Evolutionary conservation across 2,888 invertebrate species (phyloP).

Genomic region (Amphimallon solstitiale): DNA sequence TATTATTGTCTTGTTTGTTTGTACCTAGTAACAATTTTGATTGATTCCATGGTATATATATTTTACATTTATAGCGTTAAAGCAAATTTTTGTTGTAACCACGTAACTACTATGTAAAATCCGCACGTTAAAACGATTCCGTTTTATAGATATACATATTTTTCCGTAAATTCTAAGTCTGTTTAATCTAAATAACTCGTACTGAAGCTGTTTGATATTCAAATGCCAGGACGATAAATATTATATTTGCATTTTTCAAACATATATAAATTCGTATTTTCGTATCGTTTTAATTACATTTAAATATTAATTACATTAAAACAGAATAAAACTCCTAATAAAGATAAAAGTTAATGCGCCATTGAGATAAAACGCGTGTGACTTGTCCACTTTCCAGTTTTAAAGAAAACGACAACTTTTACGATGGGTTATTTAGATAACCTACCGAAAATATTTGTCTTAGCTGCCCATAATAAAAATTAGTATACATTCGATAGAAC

Average conservation of each 20-base stretch:
- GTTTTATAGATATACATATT: no score
- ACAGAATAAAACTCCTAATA: conserved; percentile 10
- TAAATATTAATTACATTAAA: conserved; percentile 16
- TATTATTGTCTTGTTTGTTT: no score
- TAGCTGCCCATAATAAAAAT: conserved; percentile 22
- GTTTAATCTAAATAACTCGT: neutral
- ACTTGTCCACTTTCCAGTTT: conserved; percentile 27
- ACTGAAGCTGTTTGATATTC: neutral
- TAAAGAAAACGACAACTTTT: conserved; percentile 19
- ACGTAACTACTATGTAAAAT: no score
- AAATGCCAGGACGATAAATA: neutral
- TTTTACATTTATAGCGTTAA: no score
- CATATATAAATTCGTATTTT: no score
- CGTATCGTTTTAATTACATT: conserved; percentile 21
- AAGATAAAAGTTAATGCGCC: conserved; percentile 26
- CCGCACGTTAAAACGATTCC: no score
- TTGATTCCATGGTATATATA: no score
- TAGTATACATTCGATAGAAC: conserved; percentile 8
- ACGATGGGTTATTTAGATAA: conserved; percentile 29
- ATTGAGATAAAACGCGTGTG: conserved; percentile 24
- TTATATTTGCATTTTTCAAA: neutral
- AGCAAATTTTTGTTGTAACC: no score
- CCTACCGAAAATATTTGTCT: conserved; percentile 28
- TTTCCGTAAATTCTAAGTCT: no score
- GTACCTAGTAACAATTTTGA: no score